A percentile compares a stretch with the other conserved stretches of the same genome.
These are phyloP conservation scores for Bufo bufo DNA, from an alignment of 2,113 vertebrate genomes.

Conservation along the genomic window DNA sequence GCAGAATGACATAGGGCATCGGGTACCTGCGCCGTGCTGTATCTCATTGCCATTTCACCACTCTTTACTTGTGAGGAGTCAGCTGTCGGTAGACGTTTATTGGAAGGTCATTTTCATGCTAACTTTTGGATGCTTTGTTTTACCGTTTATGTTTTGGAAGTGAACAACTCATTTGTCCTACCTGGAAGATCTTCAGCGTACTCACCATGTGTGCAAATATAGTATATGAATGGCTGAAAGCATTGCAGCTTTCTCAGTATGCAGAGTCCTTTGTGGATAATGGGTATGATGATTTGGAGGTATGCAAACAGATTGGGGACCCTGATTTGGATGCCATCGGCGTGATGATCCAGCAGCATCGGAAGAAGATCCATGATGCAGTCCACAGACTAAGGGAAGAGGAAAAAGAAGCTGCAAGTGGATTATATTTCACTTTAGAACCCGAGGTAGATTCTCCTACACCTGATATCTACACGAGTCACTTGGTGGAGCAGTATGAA, in stretches of 20 bases:
- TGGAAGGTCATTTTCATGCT: neutral
- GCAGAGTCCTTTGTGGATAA: slow-evolving; percentile 95
- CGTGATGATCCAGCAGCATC: slow-evolving; percentile 86
- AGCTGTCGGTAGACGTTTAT: neutral
- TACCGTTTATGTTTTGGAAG: slow-evolving; percentile 3
- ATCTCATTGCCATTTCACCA: slow-evolving; percentile 16
- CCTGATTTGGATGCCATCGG: slow-evolving; percentile 97
- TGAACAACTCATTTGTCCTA: neutral
- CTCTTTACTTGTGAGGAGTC: neutral
- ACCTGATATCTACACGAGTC: slow-evolving; percentile 72
- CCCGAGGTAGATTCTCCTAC: slow-evolving; percentile 70
- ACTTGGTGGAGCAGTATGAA: slow-evolving; percentile 76
- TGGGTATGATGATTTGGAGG: slow-evolving; percentile 97
- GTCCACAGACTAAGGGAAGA: slow-evolving; percentile 87
- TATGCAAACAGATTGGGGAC: slow-evolving; percentile 97
- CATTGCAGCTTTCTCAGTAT: slow-evolving; percentile 91
- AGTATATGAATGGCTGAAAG: slow-evolving; percentile 95
- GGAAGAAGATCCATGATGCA: slow-evolving; percentile 88
- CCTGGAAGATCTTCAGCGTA: neutral
- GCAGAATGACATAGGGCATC: slow-evolving; percentile 25
- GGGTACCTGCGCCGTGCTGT: slow-evolving; percentile 1
- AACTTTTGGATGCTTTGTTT: slow-evolving; percentile 24
- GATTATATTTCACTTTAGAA: slow-evolving; percentile 95
- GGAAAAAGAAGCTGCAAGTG: slow-evolving; percentile 81
- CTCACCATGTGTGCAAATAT: slow-evolving; percentile 86